Percentiles rank a stretch among this genome's conserved stretches.
phyloP scores from a whole-genome alignment of 1,140 invertebrate species.

The Micrasema longulum region DNA sequence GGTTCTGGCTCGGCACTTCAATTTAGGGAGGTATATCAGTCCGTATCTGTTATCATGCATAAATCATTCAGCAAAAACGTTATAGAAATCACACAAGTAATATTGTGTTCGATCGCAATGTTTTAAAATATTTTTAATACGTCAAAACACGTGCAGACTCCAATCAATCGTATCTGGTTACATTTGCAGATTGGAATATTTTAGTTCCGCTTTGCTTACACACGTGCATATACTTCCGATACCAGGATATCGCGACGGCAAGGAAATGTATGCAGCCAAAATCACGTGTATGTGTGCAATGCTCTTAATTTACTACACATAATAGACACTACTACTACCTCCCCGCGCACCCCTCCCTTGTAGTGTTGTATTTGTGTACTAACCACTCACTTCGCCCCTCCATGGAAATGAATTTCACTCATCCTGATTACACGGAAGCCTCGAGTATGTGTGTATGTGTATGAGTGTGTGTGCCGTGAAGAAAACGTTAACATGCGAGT shows the following conservation, averaged over 20 bases:
- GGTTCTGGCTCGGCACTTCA: no score
- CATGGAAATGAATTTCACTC: constrained; percentile 54
- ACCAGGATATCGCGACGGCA: constrained; percentile 24
- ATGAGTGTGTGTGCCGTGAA: constrained; percentile 12
- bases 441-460: background rate
- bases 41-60: no score
- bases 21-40: no score
- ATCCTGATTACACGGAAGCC: constrained; percentile 43
- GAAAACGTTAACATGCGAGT: constrained; percentile 17
- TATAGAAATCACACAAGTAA: no score
- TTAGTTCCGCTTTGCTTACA: no score
- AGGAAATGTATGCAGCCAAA: constrained; percentile 16
- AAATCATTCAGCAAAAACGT: no score
- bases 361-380: constrained; percentile 51
- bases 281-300: constrained; percentile 40
- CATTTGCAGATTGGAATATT: no score
- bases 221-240: constrained; percentile 37
- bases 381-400: constrained; percentile 50
- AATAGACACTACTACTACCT: constrained; percentile 53
- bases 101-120: no score
- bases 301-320: constrained; percentile 55
- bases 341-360: constrained; percentile 16
- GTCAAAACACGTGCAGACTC: no score
- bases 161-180: no score
- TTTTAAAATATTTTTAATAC: no score